phyloP scores from a whole-genome alignment of 1,140 invertebrate species.

The Drosophila parabipectinata region DNA sequence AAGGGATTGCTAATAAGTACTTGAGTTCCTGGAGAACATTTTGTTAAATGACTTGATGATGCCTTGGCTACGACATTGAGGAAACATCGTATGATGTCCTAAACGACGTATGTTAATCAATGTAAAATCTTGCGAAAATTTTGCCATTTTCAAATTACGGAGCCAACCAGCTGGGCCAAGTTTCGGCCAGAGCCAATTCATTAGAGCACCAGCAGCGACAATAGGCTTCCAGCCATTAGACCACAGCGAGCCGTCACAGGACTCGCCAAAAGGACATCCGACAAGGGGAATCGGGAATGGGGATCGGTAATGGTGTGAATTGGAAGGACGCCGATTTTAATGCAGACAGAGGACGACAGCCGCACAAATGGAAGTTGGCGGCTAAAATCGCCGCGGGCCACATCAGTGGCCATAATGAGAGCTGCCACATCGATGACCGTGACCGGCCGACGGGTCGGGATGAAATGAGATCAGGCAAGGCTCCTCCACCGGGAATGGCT shows the following conservation, averaged over 20 bases:
- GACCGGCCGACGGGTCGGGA: slow-evolving; percentile 18
- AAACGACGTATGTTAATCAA: slow-evolving; percentile 11
- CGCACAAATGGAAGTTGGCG: slow-evolving; percentile 59
- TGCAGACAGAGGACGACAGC: slow-evolving; percentile 50
- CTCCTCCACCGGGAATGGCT: not conserved
- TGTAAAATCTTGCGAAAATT: slow-evolving; percentile 29
- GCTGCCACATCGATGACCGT: slow-evolving; percentile 59
- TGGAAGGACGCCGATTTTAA: slow-evolving; percentile 55
- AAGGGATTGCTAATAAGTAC: slow-evolving; percentile 23
- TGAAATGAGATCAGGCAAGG: slow-evolving; percentile 16
- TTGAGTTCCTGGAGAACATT: not conserved
- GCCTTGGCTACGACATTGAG: not conserved
- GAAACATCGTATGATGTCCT: no score
- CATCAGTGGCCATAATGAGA: slow-evolving; percentile 52
- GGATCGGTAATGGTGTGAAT: slow-evolving; percentile 34
- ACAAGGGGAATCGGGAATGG: slow-evolving; percentile 29
- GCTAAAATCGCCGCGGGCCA: slow-evolving; percentile 36
- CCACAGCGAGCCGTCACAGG: slow-evolving; percentile 13
- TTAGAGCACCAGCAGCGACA: slow-evolving; percentile 31
- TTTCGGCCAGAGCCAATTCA: slow-evolving; percentile 29
- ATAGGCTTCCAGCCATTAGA: slow-evolving; percentile 44
- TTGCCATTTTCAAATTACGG: slow-evolving; percentile 10
- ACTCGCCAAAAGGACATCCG: slow-evolving; percentile 13
- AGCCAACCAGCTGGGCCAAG: slow-evolving; percentile 4
- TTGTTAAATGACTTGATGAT: not conserved